These are phyloP conservation scores for Silurus lanzhouensis DNA, from an alignment of 2,797 vertebrate genomes.

Conservation along the genomic window DNA sequence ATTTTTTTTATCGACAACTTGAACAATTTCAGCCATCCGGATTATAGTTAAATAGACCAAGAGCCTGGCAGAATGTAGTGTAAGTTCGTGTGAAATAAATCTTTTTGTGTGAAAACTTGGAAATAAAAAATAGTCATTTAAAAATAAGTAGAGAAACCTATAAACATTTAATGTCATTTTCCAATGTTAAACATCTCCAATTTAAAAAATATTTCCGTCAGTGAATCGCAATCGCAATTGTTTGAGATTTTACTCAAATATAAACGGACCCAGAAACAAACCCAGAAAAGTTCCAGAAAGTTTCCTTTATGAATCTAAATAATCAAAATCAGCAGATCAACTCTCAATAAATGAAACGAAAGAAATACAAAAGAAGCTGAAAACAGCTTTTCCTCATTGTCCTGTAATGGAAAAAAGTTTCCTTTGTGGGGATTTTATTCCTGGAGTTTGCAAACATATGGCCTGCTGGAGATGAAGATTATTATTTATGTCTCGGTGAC, in stretches of 20 bases:
- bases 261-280: no score
- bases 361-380: no score
- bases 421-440: neutral
- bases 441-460: neutral
- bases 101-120: no score
- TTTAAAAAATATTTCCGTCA: neutral
- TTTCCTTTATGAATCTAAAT: neutral
- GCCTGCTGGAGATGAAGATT: constrained; percentile 7
- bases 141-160: neutral
- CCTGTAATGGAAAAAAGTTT: constrained; percentile 14
- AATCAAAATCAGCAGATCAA: neutral
- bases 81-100: neutral
- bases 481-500: constrained; percentile 8
- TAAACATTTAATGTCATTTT: neutral
- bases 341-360: no score
- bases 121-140: neutral
- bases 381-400: neutral
- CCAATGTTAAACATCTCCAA: neutral
- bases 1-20: neutral
- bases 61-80: neutral
- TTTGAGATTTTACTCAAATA: no score
- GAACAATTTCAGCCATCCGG: neutral
- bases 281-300: neutral
- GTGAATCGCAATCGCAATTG: no score
- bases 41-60: neutral